phyloP scores from a whole-genome alignment of 2,113 vertebrate genomes.

The Puma concolor region DNA sequence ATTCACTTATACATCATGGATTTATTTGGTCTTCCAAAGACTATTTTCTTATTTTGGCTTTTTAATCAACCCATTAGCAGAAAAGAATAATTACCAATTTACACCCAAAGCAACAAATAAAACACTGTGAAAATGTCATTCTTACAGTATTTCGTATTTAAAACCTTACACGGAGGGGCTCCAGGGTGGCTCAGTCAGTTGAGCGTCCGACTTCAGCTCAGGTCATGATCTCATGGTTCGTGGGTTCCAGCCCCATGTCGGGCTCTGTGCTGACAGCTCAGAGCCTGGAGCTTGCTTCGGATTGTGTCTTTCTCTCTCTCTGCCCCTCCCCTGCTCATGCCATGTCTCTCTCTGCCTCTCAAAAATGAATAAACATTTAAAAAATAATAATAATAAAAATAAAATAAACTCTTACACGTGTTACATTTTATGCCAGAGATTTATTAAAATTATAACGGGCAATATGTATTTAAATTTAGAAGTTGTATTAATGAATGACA shows the following conservation, averaged over 20 bases:
- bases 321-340: too few species aligned
- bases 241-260: too few species aligned
- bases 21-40: constrained; percentile 2
- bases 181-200: too few species aligned
- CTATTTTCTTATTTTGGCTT: constrained; percentile 30
- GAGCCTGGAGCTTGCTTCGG: too few species aligned
- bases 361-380: too few species aligned
- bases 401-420: not conserved
- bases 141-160: constrained; percentile 23
- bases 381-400: too few species aligned
- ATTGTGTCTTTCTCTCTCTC: too few species aligned
- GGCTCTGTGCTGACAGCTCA: too few species aligned
- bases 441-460: not conserved
- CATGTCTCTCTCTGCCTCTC: too few species aligned
- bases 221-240: too few species aligned
- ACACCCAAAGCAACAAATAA: not conserved
- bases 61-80: constrained; percentile 13
- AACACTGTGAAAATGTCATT: not conserved
- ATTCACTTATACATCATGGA: not conserved
- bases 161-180: not conserved
- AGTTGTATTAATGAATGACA: not conserved
- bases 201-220: too few species aligned
- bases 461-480: constrained; percentile 18
- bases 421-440: not conserved
- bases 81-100: constrained; percentile 8